Evolutionary conservation across 2,797 vertebrate genomes (phyloP).

Genomic region (Enteromius thamalakanensis): DNA sequence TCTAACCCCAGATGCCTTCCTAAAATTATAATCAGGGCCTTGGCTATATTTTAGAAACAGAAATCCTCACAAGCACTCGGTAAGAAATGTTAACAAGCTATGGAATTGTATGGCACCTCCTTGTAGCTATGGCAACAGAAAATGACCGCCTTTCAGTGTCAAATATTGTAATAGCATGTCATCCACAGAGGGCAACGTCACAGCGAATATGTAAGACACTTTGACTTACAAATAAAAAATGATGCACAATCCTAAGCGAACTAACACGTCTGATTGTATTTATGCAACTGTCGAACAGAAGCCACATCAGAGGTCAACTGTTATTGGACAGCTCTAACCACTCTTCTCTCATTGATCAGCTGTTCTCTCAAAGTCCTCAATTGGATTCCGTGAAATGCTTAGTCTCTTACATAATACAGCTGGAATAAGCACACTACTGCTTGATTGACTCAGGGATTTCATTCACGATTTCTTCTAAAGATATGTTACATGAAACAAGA

Average conservation of each 20-base stretch:
- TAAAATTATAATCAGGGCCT: neutral
- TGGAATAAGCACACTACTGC: constrained; percentile 5
- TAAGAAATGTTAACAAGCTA: constrained; percentile 59
- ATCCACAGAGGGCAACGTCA: constrained; percentile 29
- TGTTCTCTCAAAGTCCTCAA: constrained; percentile 5
- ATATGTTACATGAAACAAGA: neutral
- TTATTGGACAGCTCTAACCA: constrained; percentile 34
- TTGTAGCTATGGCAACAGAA: constrained; percentile 76
- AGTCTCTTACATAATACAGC: constrained; percentile 30
- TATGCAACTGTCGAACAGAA: constrained; percentile 2
- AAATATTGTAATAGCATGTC: constrained; percentile 51
- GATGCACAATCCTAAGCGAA: neutral
- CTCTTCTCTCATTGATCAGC: constrained; percentile 40
- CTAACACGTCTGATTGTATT: neutral
- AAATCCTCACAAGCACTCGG: constrained; percentile 21
- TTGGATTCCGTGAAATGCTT: constrained; percentile 24
- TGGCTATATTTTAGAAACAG: constrained; percentile 14
- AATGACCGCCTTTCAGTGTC: constrained; percentile 63
- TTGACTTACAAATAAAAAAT: neutral
- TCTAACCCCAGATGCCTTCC: neutral
- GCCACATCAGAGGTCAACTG: constrained; percentile 24
- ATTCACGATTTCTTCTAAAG: neutral
- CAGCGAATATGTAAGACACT: constrained; percentile 38
- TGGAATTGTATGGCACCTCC: constrained; percentile 66
- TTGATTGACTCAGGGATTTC: neutral